Base-by-base conservation (phyloP, 2,888 invertebrate species). In the Eupeodes latifasciatus region DNA sequence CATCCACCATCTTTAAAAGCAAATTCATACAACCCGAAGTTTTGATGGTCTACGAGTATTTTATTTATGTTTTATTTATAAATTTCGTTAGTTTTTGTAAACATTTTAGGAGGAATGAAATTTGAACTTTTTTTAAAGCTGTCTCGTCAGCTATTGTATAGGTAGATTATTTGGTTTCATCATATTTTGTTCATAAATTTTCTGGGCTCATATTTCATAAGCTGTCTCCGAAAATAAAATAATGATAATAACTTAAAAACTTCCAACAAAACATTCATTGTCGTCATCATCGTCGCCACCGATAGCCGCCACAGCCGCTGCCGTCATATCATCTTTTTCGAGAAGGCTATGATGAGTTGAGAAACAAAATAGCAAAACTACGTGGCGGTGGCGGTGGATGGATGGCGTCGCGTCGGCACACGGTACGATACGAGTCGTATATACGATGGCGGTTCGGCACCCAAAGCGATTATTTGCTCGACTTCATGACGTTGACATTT, bases 401-500 rank as follows among this genome's bases (percentile, higher is more conserved):
- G n/a, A 19, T 19, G 19, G 19, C 19, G 19, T 19, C 19, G 5
- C 34, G 36, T 9, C 19, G 34, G 5, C n/a, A 51, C 40, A 40
- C 40, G 5, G 40, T 40, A 40, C 40, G 1, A 27, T 27, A 27
- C 27, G 27, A 27, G 27, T 27, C 27, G 27, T 2, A 2, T 27
- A 27, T 40, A 34, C 51, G 44, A 6, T 6, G 51, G 75, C 61
- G 36, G 75, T 66, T 6, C 57, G 27, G 59, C 76, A 88, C 78
- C 81, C 81, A 81, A 88, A 84, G 88, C 85, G 85, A 88, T 87
- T 88, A 88, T 88, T 88, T 88, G 85, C 81, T 78, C 88, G 88
- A 88, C 85, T 85, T 88, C 85, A 88, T 88, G 88, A 88, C 88
- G 88, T 85, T 88, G 88, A 88, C 88, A 88, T 88, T 88, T 88